Evolutionary conservation across 2,113 vertebrate genomes (phyloP), one percentile per base, ranked within the genome.

Genomic region (Larimichthys polyactis): DNA sequence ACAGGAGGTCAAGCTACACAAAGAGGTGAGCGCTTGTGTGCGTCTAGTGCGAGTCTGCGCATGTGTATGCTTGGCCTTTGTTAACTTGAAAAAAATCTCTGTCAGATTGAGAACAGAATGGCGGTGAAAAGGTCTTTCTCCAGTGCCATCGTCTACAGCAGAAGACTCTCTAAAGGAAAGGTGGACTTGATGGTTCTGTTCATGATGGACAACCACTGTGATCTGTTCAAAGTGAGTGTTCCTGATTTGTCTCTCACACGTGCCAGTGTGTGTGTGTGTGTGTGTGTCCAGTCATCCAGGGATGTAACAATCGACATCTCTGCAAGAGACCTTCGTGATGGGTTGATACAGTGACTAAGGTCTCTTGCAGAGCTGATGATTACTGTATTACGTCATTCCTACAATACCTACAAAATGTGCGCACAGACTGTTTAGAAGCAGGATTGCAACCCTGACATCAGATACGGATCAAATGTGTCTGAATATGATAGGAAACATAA

Each of bases 121-220:
- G 96, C 96, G 44, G 97, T 99, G 89, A 99, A 98, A 93, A 96
- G 98, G 90, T 96, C 95, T 0, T 99, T 99, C 84, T 96, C 97
- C 22, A 97, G 94, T 90, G 96, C 98, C 64, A 95, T 99, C 44
- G 95, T 99, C 86, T 96, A 96, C 90, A 97, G 97, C 68, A 95
- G 95, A 88, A 95, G 92, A 82, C 94, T 99, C 86, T 96, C 97
- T 58, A 98, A 97, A 93, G 98, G 98, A 79, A 99, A 99, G 87
- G 96, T 97, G 74, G 98, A 98, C 87, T 95, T 99, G 87, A 95
- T 99, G 82, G 96, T 99, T 82, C 94, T 99, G 68, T 99, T 99
- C 87, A 96, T 99, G 86, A 94, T 99, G 89, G 98, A 99, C 85
- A 96, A 97, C 84, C 97, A 99, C 84, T 96, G 93, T 81, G 98